Percentiles rank a stretch among this genome's conserved stretches.
Evolutionary conservation across 2,797 vertebrate genomes (phyloP).

Genomic region (Sphenodon punctatus): DNA sequence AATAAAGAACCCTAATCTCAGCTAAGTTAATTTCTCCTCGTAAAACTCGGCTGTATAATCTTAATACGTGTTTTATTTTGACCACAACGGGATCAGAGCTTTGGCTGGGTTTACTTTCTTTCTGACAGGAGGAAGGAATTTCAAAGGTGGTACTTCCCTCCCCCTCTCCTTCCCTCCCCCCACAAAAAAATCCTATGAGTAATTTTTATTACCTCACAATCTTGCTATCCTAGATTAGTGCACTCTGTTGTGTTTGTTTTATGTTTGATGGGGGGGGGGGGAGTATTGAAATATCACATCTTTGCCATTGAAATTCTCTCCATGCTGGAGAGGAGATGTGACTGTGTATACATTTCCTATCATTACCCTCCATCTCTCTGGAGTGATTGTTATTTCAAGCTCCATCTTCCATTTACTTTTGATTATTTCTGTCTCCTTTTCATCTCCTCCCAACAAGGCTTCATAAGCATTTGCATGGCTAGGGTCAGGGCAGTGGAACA

Average conservation of each 20-base stretch:
- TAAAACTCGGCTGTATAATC: background rate
- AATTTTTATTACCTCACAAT: background rate
- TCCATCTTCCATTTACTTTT: background rate
- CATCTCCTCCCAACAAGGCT: background rate
- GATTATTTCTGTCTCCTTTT: background rate
- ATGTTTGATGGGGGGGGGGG: background rate
- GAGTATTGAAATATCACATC: background rate
- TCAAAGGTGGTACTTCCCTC: background rate
- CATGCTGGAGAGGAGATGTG: background rate
- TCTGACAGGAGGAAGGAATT: background rate
- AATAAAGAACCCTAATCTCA: background rate
- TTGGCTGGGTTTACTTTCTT: background rate
- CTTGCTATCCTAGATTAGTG: background rate
- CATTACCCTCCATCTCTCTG: background rate
- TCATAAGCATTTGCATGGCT: background rate
- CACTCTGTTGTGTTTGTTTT: background rate
- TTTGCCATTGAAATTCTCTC: background rate
- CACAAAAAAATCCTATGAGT: background rate
- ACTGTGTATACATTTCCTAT: accelerated
- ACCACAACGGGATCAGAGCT: background rate
- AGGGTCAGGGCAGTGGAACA: background rate
- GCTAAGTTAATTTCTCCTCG: background rate
- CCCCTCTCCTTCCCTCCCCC: background rate
- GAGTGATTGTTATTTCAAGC: background rate
- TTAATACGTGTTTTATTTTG: background rate